These are phyloP conservation scores for Sebastiscus tertius DNA, from an alignment of 2,797 vertebrate genomes.

Conservation along the genomic window DNA sequence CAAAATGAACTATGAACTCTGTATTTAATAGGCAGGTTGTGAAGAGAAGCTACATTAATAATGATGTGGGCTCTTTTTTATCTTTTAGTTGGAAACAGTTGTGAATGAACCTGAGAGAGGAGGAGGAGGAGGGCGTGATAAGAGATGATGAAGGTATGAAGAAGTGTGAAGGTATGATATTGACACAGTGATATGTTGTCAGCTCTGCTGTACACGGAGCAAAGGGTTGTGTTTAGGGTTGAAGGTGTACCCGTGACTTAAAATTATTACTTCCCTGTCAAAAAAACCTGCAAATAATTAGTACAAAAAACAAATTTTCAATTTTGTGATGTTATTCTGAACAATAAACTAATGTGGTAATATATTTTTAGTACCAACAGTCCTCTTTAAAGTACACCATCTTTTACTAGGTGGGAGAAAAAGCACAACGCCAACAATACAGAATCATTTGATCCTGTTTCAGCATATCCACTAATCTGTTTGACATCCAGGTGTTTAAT, in stretches of 20 bases:
- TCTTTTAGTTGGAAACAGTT: neutral
- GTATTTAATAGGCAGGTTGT: neutral
- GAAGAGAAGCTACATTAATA: neutral
- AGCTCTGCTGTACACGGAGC: neutral
- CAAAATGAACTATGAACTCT: neutral
- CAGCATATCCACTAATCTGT: neutral
- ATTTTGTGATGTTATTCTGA: no score
- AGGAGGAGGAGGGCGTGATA: neutral
- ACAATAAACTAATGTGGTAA: neutral
- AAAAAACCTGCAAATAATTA: neutral
- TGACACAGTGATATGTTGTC: slow-evolving; percentile 2
- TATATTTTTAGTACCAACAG: neutral
- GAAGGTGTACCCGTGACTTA: neutral
- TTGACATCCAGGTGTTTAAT: neutral
- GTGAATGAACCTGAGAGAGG: neutral
- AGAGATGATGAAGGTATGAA: neutral
- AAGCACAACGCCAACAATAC: neutral
- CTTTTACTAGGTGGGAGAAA: neutral
- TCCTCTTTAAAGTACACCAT: neutral
- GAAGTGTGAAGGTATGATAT: slow-evolving; percentile 5
- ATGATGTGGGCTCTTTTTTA: neutral
- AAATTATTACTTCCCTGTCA: neutral
- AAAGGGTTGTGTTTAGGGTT: neutral
- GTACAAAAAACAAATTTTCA: neutral
- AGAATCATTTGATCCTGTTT: neutral